Conservation (phyloP, 2,797 vertebrate genomes). For the Eulemur rubriventer region DNA sequence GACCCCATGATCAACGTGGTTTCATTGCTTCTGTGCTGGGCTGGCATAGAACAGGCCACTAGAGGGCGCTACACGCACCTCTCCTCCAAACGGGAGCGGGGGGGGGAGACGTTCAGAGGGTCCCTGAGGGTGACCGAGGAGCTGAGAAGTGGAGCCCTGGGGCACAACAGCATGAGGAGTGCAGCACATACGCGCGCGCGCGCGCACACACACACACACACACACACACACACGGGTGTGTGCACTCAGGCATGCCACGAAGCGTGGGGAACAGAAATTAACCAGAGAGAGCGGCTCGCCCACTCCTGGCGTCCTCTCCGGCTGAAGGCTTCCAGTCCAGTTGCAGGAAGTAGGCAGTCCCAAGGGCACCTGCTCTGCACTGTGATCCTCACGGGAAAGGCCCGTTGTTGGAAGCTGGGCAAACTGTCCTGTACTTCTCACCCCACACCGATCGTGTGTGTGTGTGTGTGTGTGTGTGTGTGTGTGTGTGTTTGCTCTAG, state of each 20-base stretch:
- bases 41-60: not conserved
- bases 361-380: not conserved
- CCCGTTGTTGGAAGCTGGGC: not conserved
- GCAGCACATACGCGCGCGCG: not conserved
- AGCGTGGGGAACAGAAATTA: not conserved
- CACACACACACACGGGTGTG: accelerated
- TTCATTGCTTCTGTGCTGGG: not conserved
- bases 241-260: not conserved
- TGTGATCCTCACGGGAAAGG: not conserved
- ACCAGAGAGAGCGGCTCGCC: not conserved
- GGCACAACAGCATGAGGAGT: not conserved
- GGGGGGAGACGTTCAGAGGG: not conserved
- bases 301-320: not conserved
- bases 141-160: not conserved
- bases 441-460: not conserved
- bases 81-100: not conserved
- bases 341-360: not conserved
- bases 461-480: not conserved
- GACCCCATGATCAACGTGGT: not conserved
- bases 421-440: not conserved
- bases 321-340: not conserved
- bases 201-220: too few relatives aligned
- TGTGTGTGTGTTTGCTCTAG: not conserved
- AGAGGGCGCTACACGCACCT: not conserved
- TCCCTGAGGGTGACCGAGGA: not conserved